Base-by-base conservation (phyloP, 2,888 invertebrate genomes). In the Sussaba pulchella region DNA sequence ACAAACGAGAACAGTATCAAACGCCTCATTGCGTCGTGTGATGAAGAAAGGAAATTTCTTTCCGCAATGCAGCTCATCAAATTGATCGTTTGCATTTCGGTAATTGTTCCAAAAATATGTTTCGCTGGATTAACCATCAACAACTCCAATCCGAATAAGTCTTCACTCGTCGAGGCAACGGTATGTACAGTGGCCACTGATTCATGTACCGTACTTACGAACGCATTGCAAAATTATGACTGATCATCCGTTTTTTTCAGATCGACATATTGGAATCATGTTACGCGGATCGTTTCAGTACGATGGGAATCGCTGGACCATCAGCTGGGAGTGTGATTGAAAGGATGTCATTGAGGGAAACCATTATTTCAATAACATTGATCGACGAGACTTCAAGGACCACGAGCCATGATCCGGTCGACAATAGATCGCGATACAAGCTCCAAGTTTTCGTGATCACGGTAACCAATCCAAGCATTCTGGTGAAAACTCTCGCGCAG, bases 261-360 rank as follows among this genome's bases (percentile, higher is more conserved):
- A 19, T 45, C 1, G 26, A 14, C 1, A 26, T 63, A 14, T 21
- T 63, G 26, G 26, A 24, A 43, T 8, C 24, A 45, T 45, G 63
- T 24, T 63, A 26, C 43, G 24, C 6, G 3, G 10, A 63, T 9
- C 26, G 26, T 2, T 14, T 19, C 3, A 3, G 24, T 3, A 24
- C 43, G 1, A 24, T 63, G 26, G 63, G 43, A 8, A n/a, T 63
- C 8, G 63, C 14, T 26, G 63, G 63, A 12, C 14, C n/a, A 14
- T n/a, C 26, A 24, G 2, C 63, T 12, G 45, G 12, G 14, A 45
- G 12, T 14, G 0, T 63, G 9, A 4, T 1, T 45, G 10, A 45
- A 26, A 14, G 0, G 6, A 8, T 63, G 5, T 45, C 24, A 17
- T n/a, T 2, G 2, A 41, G 4, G 12, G 12, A 43, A 2, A 21